Evolutionary conservation across 2,113 vertebrate genomes (phyloP).

Genomic region (Sclerurus mexicanus): DNA sequence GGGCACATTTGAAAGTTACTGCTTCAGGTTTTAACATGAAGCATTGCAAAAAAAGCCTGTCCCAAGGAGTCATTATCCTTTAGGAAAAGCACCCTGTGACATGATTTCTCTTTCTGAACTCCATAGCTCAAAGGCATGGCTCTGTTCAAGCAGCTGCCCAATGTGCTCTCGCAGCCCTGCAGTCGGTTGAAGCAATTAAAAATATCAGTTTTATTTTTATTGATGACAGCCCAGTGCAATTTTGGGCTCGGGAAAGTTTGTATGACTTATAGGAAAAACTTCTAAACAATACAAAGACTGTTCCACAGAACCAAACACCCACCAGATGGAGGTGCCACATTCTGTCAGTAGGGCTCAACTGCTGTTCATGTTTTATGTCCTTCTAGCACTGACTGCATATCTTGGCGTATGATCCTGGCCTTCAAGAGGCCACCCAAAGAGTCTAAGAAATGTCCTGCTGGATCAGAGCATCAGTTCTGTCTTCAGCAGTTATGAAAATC

Average conservation of each 20-base stretch:
- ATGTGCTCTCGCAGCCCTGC: neutral
- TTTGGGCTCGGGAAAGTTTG: neutral
- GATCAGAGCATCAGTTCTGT: neutral
- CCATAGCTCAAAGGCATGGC: neutral
- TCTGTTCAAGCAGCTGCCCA: neutral
- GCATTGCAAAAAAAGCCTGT: neutral
- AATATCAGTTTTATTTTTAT: neutral
- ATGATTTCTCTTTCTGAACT: neutral
- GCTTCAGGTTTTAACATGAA: neutral
- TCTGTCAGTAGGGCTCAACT: neutral
- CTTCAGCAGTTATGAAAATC: neutral
- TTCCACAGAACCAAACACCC: neutral
- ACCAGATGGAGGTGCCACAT: neutral
- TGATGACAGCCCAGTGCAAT: neutral
- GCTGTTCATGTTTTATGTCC: neutral
- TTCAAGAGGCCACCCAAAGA: neutral
- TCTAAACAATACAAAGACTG: neutral
- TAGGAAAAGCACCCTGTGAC: neutral
- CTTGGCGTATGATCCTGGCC: rapidly evolving
- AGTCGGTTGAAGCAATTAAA: neutral
- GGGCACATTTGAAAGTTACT: neutral
- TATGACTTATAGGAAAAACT: neutral
- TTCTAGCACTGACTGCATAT: neutral
- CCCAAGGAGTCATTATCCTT: neutral
- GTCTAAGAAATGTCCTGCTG: neutral